Evolutionary conservation across 2,113 vertebrate genomes (phyloP).

Genomic region (Puffinus mauretanicus): DNA sequence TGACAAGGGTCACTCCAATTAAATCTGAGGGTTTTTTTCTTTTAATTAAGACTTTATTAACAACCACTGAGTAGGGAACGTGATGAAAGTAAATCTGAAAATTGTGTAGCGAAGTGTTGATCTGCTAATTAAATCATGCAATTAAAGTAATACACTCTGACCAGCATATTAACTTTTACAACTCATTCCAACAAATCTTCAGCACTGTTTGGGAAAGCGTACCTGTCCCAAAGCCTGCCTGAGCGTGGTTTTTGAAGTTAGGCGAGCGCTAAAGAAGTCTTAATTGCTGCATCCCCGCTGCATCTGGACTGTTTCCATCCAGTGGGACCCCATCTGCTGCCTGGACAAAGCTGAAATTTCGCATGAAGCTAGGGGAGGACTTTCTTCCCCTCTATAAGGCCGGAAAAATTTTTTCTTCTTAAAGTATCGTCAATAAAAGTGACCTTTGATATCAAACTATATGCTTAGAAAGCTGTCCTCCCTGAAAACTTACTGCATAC

Average conservation of each 20-base stretch:
- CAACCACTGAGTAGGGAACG: not conserved
- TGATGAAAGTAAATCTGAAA: constrained; percentile 31
- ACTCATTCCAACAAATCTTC: not conserved
- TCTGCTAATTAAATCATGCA: constrained; percentile 37
- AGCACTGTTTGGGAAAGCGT: not conserved
- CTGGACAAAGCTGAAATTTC: not conserved
- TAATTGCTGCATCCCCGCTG: accelerated
- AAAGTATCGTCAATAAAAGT: not conserved
- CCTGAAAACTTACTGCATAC: not conserved
- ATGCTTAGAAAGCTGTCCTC: not conserved
- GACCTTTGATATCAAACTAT: not conserved
- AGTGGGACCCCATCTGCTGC: not conserved
- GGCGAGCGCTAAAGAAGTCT: not conserved
- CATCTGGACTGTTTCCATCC: not conserved
- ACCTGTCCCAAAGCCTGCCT: not conserved
- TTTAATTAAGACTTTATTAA: constrained; percentile 43
- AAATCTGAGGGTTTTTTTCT: not conserved
- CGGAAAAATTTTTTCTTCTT: not conserved
- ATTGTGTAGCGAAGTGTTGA: not conserved
- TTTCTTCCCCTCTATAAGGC: not conserved
- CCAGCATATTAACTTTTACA: not conserved
- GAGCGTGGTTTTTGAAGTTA: not conserved
- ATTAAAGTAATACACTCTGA: constrained; percentile 24
- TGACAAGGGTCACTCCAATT: constrained; percentile 45
- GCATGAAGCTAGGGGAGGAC: not conserved